Evolutionary conservation across 2,888 invertebrate genomes (phyloP), one percentile per base, ranked within the genome.

Genomic region (Erebia aethiops): DNA sequence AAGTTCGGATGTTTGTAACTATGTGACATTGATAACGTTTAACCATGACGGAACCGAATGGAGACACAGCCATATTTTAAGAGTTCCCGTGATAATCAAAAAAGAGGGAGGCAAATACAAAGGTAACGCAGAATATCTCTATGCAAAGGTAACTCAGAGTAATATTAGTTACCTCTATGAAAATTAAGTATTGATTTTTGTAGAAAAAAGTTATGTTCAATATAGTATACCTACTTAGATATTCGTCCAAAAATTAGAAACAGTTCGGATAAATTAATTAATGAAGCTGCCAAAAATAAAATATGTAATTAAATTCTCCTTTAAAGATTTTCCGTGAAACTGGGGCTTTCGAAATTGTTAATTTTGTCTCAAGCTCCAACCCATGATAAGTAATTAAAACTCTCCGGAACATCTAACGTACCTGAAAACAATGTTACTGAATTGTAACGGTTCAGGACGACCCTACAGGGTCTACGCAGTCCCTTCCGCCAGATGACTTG

Each of bases 401-500:
- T 71, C 69, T 14, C 58, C 57, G 35, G 61, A 63, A 74, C 13
- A 67, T 61, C 62, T 73, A 76, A 75, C 69, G 70, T 69, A 72
- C 65, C 71, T 67, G 66, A 71, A 73, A 71, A 69, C 69, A 64
- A 61, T 49, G 49, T 62, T 61, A 60, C 52, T 65, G 57, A 68
- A 70, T 71, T 72, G 54, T 67, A 73, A 73, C 54, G 73, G 69
- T 57, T 67, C 69, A 46, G 65, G 68, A 52, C 67, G 67, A 52
- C 43, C 70, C 67, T 65, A 49, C 67, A 35, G 26, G 5, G 16
- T n/a, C n/a, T n/a, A 9, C 18, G 46, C 57, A 61, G 66, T 69
- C 72, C 66, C 70, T 71, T 61, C 46, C 57, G 58, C 75, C 77
- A 77, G 76, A 75, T 74, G 75, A 75, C 76, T 70, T 2, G 35